Evolutionary conservation across 2,888 invertebrate species (phyloP).

Genomic region (Poecilobothrus nobilitatus): DNA sequence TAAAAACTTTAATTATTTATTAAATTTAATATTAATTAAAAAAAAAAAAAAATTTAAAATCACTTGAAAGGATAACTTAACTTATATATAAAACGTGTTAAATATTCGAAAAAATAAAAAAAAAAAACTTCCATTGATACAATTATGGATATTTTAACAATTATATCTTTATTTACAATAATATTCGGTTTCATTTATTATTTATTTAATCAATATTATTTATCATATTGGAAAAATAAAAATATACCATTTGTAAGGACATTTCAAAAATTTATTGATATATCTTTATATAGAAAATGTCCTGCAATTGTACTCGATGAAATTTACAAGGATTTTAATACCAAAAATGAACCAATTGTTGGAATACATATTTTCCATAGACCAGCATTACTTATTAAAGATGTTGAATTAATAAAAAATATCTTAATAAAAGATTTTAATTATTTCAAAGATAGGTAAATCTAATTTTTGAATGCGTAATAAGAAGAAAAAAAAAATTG

Average conservation of each 20-base stretch:
- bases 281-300: constrained; percentile 31
- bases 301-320: constrained; percentile 37
- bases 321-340: constrained; percentile 34
- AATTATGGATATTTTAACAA: background rate
- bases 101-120: too few species aligned
- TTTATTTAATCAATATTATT: constrained; percentile 21
- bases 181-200: background rate
- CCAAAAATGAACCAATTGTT: constrained; percentile 33
- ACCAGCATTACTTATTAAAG: constrained; percentile 43
- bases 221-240: constrained; percentile 36
- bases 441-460: constrained; percentile 39
- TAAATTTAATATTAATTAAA: too few species aligned
- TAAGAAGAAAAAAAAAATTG: background rate
- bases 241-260: constrained; percentile 40
- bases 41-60: too few species aligned
- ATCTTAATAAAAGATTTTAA: constrained; percentile 46
- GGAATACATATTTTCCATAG: constrained; percentile 43
- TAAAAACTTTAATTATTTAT: too few species aligned
- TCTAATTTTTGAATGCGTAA: background rate
- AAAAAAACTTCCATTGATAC: too few species aligned
- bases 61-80: too few species aligned
- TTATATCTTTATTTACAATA: background rate
- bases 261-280: constrained; percentile 42
- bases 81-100: too few species aligned
- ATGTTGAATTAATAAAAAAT: constrained; percentile 44